phyloP scores from a whole-genome alignment of 1,140 invertebrate genomes.

The Penaeus vannamei region DNA sequence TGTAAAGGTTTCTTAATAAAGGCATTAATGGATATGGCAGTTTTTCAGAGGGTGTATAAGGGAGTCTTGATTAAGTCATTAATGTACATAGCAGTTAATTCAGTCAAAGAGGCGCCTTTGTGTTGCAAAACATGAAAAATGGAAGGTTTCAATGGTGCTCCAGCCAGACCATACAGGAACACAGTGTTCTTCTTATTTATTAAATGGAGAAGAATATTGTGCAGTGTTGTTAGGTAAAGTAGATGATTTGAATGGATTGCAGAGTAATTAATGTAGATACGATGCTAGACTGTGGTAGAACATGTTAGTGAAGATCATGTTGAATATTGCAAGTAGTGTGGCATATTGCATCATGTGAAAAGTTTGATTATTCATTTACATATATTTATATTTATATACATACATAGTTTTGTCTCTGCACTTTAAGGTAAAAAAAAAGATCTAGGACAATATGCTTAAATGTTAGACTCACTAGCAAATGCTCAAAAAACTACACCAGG shows the following conservation, averaged over 20 bases:
- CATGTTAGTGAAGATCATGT: constrained; percentile 10
- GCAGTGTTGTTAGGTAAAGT: constrained; percentile 1
- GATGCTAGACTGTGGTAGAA: constrained; percentile 40
- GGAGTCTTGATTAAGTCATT: too few relatives aligned
- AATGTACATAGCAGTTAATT: too few relatives aligned
- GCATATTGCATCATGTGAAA: constrained; percentile 50
- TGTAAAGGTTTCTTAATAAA: too few relatives aligned
- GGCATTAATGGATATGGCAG: too few relatives aligned
- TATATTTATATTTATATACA: constrained; percentile 43
- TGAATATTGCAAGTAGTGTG: constrained; percentile 48
- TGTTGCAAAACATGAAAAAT: too few relatives aligned
- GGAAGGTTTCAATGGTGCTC: too few relatives aligned
- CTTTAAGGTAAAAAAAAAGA: not conserved
- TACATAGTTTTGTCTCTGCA: constrained; percentile 10
- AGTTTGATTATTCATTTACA: constrained; percentile 35
- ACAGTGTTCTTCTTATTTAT: constrained; percentile 2
- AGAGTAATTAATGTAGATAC: constrained; percentile 41
- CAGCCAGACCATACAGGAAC: too few relatives aligned
- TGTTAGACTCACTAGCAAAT: too few relatives aligned
- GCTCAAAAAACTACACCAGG: too few relatives aligned
- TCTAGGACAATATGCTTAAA: too few relatives aligned
- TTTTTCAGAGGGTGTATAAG: too few relatives aligned
- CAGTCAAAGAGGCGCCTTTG: too few relatives aligned
- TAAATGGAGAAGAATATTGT: not conserved
- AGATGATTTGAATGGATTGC: constrained; percentile 33